These are phyloP conservation scores for Lutraria lutraria DNA, from an alignment of 2,888 invertebrate species.

Conservation along the genomic window DNA sequence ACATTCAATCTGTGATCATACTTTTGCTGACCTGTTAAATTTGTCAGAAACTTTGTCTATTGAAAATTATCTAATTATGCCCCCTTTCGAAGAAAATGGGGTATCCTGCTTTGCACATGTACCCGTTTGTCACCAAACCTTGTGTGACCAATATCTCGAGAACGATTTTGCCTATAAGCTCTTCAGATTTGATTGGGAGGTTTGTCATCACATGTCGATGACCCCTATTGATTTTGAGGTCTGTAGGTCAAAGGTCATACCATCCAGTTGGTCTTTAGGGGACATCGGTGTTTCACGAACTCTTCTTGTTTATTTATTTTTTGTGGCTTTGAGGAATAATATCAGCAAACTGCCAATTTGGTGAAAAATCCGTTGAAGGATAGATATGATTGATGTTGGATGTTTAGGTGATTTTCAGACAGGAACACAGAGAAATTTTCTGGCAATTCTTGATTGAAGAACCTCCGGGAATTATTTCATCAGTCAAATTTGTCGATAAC, in stretches of 20 bases:
- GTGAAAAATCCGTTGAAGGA: background rate
- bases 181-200: too few relatives aligned
- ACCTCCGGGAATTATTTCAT: background rate
- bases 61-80: background rate
- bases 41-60: background rate
- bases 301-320: background rate
- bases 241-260: too few relatives aligned
- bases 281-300: too few relatives aligned
- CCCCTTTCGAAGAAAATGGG: too few relatives aligned
- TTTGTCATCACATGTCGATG: too few relatives aligned
- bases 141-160: too few relatives aligned
- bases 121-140: too few relatives aligned
- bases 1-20: background rate
- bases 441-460: constrained; percentile 3
- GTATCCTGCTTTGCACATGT: too few relatives aligned
- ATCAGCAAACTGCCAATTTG: constrained; percentile 1
- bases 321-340: background rate
- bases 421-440: background rate
- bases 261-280: too few relatives aligned
- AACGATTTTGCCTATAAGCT: too few relatives aligned
- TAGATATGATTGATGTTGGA: background rate
- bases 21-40: background rate
- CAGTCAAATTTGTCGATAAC: background rate
- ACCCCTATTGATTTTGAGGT: too few relatives aligned
- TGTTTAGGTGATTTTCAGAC: background rate